Conservation (phyloP, 2,888 invertebrate genomes). For the Ypsolopha sequella region DNA sequence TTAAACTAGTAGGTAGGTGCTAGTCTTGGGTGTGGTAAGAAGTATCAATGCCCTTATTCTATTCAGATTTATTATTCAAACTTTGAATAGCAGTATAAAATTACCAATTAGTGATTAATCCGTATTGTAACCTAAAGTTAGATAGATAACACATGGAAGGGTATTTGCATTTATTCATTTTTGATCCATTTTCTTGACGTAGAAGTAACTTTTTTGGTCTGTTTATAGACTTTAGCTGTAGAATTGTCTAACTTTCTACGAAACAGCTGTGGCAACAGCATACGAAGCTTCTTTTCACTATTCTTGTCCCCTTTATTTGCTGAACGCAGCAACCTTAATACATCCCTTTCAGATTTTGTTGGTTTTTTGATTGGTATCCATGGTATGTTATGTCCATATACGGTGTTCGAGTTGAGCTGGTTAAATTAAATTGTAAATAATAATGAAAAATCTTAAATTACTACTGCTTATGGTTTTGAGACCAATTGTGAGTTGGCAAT, state of each 20-base stretch:
- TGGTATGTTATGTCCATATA: constrained; percentile 42
- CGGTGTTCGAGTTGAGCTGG: background rate
- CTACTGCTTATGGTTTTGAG: background rate
- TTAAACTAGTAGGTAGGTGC: too few relatives aligned
- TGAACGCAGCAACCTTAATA: constrained; percentile 11
- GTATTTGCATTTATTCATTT: too few relatives aligned
- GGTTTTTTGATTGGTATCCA: constrained; percentile 27
- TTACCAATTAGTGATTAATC: too few relatives aligned
- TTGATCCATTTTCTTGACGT: too few relatives aligned
- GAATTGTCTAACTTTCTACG: constrained; percentile 21
- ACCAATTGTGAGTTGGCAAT: too few relatives aligned
- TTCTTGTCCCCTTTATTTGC: too few relatives aligned
- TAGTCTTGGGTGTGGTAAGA: too few relatives aligned
- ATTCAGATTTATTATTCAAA: background rate
- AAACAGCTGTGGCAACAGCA: constrained; percentile 32
- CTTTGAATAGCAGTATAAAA: background rate
- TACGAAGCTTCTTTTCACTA: constrained; percentile 21
- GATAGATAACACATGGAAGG: too few relatives aligned
- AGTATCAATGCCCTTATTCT: background rate
- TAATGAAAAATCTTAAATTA: constrained; percentile 5
- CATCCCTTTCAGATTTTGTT: constrained; percentile 6
- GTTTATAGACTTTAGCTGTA: constrained; percentile 14
- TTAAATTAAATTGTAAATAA: background rate
- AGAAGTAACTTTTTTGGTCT: too few relatives aligned
- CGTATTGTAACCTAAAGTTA: too few relatives aligned